phyloP scores from a whole-genome alignment of 2,888 invertebrate species.

The Microplitis deprimator region DNA sequence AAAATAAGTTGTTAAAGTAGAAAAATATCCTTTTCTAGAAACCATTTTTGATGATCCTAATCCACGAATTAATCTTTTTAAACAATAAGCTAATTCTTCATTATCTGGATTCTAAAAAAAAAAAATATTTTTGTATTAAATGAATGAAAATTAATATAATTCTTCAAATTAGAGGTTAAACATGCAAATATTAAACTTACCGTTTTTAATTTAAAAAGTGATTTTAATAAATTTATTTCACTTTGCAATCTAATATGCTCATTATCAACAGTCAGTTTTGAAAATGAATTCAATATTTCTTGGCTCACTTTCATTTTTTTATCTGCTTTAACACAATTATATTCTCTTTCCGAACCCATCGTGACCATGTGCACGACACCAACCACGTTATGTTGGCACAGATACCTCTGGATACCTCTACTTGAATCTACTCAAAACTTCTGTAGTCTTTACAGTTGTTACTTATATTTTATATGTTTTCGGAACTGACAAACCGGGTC shows the following conservation, averaged over 20 bases:
- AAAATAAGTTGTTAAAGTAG: slow-evolving; percentile 78
- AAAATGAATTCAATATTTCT: slow-evolving; percentile 71
- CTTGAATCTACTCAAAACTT: too few relatives aligned
- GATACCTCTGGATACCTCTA: too few relatives aligned
- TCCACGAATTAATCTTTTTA: slow-evolving; percentile 81
- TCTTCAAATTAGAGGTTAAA: slow-evolving; percentile 54
- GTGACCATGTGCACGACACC: slow-evolving; percentile 46
- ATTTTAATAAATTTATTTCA: slow-evolving; percentile 68
- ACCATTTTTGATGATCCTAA: slow-evolving; percentile 79
- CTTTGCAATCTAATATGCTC: slow-evolving; percentile 70
- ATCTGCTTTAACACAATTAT: slow-evolving; percentile 25
- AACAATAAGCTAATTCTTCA: slow-evolving; percentile 78
- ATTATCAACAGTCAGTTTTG: slow-evolving; percentile 68
- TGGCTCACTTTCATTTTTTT: slow-evolving; percentile 52
- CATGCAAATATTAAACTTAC: slow-evolving; percentile 63
- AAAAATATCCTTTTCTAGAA: slow-evolving; percentile 80
- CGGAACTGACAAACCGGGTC: too few relatives aligned
- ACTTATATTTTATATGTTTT: too few relatives aligned
- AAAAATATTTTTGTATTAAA: slow-evolving; percentile 37
- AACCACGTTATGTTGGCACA: too few relatives aligned
- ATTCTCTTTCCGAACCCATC: slow-evolving; percentile 45
- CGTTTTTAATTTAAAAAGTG: slow-evolving; percentile 67
- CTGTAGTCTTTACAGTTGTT: too few relatives aligned
- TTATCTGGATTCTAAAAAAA: slow-evolving; percentile 70
- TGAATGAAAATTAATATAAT: slow-evolving; percentile 62